These are phyloP conservation scores for Eriosoma lanigerum DNA, from an alignment of 1,140 invertebrate genomes.

Conservation along the genomic window DNA sequence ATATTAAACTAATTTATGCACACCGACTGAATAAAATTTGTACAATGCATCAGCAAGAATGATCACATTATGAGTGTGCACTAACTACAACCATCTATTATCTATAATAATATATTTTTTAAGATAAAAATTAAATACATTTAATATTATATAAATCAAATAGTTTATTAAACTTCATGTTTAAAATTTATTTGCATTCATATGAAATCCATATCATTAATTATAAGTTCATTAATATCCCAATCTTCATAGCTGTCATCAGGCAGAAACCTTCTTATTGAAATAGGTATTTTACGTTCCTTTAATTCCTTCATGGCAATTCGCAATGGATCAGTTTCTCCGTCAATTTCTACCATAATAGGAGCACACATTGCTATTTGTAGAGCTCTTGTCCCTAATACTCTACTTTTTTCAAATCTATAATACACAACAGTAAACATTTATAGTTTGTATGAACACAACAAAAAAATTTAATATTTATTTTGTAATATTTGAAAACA, in stretches of 20 bases:
- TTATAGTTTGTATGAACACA: no score
- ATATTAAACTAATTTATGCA: no score
- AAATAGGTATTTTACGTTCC: slow-evolving; percentile 96
- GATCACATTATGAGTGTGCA: no score
- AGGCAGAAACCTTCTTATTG: slow-evolving; percentile 94
- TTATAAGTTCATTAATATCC: slow-evolving; percentile 98
- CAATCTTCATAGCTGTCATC: slow-evolving; percentile 99
- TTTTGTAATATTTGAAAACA: slow-evolving; percentile 49
- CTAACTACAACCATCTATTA: no score
- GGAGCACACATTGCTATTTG: slow-evolving; percentile 99
- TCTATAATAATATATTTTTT: no score
- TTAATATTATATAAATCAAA: no score
- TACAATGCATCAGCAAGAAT: no score
- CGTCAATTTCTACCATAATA: slow-evolving; percentile 99
- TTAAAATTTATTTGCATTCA: no score
- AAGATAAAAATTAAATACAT: no score
- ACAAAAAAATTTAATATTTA: not conserved
- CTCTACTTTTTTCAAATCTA: slow-evolving; percentile 84
- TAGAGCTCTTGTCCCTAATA: slow-evolving; percentile 92
- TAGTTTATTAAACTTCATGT: no score
- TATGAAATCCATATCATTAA: slow-evolving; percentile 82
- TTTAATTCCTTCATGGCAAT: slow-evolving; percentile 99
- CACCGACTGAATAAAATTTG: no score
- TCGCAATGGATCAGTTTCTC: slow-evolving; percentile 97
- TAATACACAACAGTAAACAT: slow-evolving; percentile 31